A percentile compares a stretch with the other conserved stretches of the same genome.
Conservation (phyloP, 2,113 vertebrate species). For the Pygoscelis antarcticus region DNA sequence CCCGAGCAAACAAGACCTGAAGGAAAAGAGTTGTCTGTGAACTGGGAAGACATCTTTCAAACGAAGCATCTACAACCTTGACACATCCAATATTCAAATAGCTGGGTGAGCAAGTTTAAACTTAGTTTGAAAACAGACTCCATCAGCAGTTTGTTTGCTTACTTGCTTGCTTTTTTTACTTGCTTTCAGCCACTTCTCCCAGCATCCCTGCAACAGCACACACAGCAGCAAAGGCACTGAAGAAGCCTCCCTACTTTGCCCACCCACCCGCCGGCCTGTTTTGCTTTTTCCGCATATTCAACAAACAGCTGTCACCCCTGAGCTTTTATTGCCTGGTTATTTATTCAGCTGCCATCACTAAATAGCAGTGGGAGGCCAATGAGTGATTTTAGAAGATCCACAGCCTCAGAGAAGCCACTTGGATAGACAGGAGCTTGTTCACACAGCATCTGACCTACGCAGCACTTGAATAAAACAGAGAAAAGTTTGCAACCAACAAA, state of each 20-base stretch:
- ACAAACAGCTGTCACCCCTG: constrained; percentile 42
- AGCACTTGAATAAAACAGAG: not conserved
- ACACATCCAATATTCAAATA: constrained; percentile 24
- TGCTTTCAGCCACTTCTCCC: not conserved
- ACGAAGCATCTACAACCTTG: not conserved
- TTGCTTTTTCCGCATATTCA: not conserved
- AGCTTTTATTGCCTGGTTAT: constrained; percentile 53
- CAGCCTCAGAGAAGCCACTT: not conserved
- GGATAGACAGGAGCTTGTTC: constrained; percentile 18
- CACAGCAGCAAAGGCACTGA: not conserved
- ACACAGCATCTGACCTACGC: not conserved
- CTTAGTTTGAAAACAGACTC: constrained; percentile 6
- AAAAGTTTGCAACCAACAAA: not conserved
- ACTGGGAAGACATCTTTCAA: not conserved
- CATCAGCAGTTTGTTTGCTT: constrained; percentile 28
- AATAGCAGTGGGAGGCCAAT: constrained; percentile 25
- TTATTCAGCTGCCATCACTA: constrained; percentile 51
- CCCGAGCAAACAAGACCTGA: not conserved
- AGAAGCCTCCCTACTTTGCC: not conserved
- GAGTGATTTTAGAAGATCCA: constrained; percentile 20
- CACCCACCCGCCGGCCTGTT: not conserved
- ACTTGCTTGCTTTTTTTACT: not conserved
- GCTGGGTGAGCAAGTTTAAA: constrained; percentile 32
- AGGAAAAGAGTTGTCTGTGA: not conserved
- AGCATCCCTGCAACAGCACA: not conserved